Evolutionary conservation across 2,888 invertebrate genomes (phyloP), one percentile per base, ranked within the genome.

Genomic region (Lysandra coridon): DNA sequence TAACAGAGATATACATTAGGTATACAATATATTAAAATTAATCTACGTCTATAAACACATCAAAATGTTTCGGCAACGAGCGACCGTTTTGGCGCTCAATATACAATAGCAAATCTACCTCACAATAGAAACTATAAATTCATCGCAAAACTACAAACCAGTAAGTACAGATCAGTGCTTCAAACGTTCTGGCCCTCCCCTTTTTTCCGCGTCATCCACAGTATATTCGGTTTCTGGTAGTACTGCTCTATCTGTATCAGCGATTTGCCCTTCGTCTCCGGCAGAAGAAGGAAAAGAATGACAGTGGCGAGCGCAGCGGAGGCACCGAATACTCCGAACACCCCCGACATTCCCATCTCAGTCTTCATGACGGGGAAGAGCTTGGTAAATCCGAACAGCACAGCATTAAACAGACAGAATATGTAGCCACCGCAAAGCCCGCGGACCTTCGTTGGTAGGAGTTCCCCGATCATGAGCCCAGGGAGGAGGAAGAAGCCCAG

Each of bases 231-330:
- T 83, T 96, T 96, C 84, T 96, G 95, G 86, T 97, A 97, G 88
- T 97, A 97, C 90, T 97, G 96, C 89, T 97, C 97, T 83, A 97
- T 97, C 89, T 97, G 96, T 79, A 96, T 94, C 73, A 97, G 90
- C 6, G 96, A 96, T 80, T 96, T 95, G 62, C 96, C 96, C 87
- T 96, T 97, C 0, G 97, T 97, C 90, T 97, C 97, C 12, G 97
- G 97, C 64, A 97, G 89, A 80, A 96, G 93, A 0, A 97, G 90
- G 87, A 95, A 97, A 81, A 97, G 91, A 78, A 97, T 96, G 2
- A 96, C 78, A 0, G 96, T 96, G 0, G 96, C 96, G 12, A 96
- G 83, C 0, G 96, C 85, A 1, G 97, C 95, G 0, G 96, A 95
- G 0, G 91, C 88, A 0, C 96, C 97, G 84, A 97, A 97, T n/a